phyloP scores from a whole-genome alignment of 1,140 invertebrate species.

The Plutomurus gul region DNA sequence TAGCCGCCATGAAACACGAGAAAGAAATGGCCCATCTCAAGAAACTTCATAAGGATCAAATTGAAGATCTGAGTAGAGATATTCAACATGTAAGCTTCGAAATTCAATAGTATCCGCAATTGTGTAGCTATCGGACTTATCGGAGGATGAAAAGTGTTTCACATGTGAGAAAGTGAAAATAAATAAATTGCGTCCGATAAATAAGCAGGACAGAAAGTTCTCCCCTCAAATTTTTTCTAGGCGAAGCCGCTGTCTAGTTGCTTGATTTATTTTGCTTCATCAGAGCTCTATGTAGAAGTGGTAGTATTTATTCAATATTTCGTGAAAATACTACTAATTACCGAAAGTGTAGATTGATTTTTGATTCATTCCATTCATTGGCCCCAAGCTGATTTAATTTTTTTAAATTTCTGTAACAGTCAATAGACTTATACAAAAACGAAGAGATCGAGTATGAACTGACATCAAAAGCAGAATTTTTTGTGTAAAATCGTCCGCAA shows the following conservation, averaged over 20 bases:
- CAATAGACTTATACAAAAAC: conserved; percentile 93
- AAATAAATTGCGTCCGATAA: no score
- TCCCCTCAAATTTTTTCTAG: no score
- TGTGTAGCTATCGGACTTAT: no score
- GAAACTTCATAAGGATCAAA: conserved; percentile 87
- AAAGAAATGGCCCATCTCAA: conserved; percentile 93
- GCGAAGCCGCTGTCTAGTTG: no score
- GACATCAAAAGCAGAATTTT: conserved; percentile 86
- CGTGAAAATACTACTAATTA: no score
- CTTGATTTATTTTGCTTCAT: no score
- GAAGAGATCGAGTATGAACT: conserved; percentile 91
- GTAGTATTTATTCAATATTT: no score
- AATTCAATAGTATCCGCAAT: no score
- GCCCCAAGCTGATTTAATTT: neutral
- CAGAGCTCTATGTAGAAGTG: no score
- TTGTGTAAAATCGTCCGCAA: conserved; percentile 66
- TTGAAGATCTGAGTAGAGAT: conserved; percentile 86
- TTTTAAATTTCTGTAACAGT: conserved; percentile 63
- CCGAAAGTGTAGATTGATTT: no score
- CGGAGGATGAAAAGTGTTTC: neutral
- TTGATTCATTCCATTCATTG: no score
- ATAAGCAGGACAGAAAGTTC: no score
- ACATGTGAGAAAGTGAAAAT: neutral
- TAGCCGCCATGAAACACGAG: conserved; percentile 82
- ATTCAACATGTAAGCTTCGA: conserved; percentile 76